Base-by-base conservation (phyloP, 92 coral and sea anemone genomes). In the Bergia puertoricense region DNA sequence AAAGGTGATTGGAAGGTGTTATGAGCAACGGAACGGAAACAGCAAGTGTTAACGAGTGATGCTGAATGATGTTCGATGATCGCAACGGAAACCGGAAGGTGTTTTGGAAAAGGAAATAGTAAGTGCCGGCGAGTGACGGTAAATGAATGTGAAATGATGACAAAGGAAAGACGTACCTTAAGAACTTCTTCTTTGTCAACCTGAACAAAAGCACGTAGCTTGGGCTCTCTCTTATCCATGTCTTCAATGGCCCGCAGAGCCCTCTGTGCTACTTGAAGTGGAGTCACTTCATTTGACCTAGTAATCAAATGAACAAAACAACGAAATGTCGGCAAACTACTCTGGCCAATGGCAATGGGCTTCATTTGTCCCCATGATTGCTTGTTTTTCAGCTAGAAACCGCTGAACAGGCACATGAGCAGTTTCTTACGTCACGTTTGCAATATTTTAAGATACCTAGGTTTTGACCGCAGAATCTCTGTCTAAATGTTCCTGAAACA, bases 191-290 rank as follows among this genome's bases (percentile, higher is more conserved):
- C 90, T 73, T 81, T 86, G 88, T 90, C 73, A 78, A 87, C 89
- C 92, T 97, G 97, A 40, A 95, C 96, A 86, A 97, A 89, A 41
- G 96, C 95, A 62, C 88, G 89, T 85, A 97, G 43, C 50, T 90
- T 81, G 2, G 94, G 93, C 8, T 82, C 89, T 51, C 89, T 89
- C 81, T 90, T 82, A 59, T 95, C 97, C 73, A 92, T 91, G 37
- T 95, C 82, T 59, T 85, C 86, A 44, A 97, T 95, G 76, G 89
- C 89, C 79, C 91, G 81, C 40, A 97, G 86, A 57, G 94, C 96
- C 67, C 87, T 90, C 50, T 95, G 86, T 0, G 93, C 95, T 51
- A 97, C 95, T 75, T 93, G 92, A 80, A 91, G 85, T 43, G 99
- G 99, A 56, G 98, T 94, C 67, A 91, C 90, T 39, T 81, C 67